Evolutionary conservation across 2,888 invertebrate species (phyloP).

Genomic region (Timandra comae): DNA sequence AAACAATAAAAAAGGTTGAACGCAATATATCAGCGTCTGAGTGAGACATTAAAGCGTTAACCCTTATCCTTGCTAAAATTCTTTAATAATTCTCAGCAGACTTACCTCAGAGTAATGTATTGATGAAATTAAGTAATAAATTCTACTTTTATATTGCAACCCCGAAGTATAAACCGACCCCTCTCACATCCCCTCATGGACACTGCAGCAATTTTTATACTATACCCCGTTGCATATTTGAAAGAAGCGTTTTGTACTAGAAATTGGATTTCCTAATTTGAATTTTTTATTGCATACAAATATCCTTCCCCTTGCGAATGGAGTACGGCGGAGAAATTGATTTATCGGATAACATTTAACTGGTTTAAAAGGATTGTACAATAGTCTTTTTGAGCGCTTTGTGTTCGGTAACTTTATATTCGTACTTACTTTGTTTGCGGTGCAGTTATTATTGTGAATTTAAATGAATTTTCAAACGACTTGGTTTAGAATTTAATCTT

Average conservation of each 20-base stretch:
- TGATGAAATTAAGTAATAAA: constrained; percentile 26
- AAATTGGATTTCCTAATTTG: constrained; percentile 50
- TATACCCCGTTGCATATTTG: constrained; percentile 44
- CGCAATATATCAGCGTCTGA: constrained; percentile 10
- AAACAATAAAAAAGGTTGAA: constrained; percentile 5
- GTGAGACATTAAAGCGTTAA: constrained; percentile 7
- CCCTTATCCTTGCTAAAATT: constrained; percentile 14
- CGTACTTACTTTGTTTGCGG: too few species aligned
- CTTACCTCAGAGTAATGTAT: constrained; percentile 20
- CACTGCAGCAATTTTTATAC: constrained; percentile 39
- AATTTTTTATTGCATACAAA: constrained; percentile 48
- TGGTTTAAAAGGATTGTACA: too few species aligned
- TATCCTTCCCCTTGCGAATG: constrained; percentile 30
- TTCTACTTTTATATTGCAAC: constrained; percentile 33
- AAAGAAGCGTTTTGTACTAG: constrained; percentile 39
- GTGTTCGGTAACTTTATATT: too few species aligned
- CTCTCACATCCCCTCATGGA: constrained; percentile 25
- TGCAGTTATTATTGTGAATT: too few species aligned
- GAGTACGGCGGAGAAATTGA: constrained; percentile 31
- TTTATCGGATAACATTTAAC: constrained; percentile 1
- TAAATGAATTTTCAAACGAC: too few species aligned
- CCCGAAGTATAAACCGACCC: constrained; percentile 33
- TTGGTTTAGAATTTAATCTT: too few species aligned
- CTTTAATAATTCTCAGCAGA: constrained; percentile 17
- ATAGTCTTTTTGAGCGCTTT: too few species aligned